Evolutionary conservation across 1,140 invertebrate species (phyloP), one percentile per base, ranked within the genome.

Genomic region (Microplitis demolitor): DNA sequence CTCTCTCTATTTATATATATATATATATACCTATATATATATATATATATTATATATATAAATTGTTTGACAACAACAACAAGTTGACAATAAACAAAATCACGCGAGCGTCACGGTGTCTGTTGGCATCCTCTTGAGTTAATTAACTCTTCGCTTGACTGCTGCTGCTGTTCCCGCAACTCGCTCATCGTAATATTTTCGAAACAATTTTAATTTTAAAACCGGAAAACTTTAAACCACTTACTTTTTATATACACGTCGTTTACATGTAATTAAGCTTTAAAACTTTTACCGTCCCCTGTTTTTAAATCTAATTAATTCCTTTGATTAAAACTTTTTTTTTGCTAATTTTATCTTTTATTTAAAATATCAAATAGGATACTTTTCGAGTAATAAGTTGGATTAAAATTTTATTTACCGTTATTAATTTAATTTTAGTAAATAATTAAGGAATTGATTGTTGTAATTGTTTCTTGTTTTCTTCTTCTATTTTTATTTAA

Each of bases 191-290:
- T 24, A 24, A 9, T 24, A 24, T 58, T 58, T 58, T 24, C 14
- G 14, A 58, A 58, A 9, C 14, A 31, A 24, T 58, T 24, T 58
- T 11, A 58, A 24, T 24, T 58, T 58, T 24, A 58, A 39, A 39
- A 39, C 39, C 39, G 8, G 14, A 4, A 9, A 58, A 58, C 14
- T 24, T 24, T 58, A 24, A 24, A 13, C 16, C 13, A 54, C 53
- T 54, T 58, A 58, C 56, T 58, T 58, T 58, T 45, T 45, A 45
- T 58, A 58, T 58, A 24, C 56, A 58, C 24, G 8, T 58, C 56
- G 56, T 58, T 58, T 58, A 58, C 56, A 58, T 58, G 16, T 58
- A 24, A 58, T 58, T 58, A 58, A 58, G 24, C 56, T 58, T 31
- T 58, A n/a, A 31, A 31, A 58, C 16, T 16, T 54, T n/a, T 54